Base-by-base conservation (phyloP, 2,888 invertebrate species). In the Spodoptera exigua region DNA sequence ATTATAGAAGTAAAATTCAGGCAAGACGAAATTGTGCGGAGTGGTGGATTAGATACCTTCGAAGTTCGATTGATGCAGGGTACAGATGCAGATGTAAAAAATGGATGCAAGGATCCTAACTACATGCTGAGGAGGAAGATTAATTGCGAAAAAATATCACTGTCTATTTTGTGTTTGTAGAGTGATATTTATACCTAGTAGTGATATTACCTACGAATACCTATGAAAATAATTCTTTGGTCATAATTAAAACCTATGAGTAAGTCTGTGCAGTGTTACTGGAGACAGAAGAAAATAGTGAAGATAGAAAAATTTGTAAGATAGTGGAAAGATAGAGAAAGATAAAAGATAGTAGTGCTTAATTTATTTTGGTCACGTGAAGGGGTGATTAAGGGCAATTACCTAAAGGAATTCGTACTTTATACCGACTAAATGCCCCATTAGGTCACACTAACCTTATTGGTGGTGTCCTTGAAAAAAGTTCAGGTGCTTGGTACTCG, bases 391-490 rank as follows among this genome's bases (percentile, higher is more conserved):
- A 12, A 47, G 46, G 63, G 36, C 36, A 46, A 58, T 39, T 47
- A 59, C 12, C 39, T 48, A 54, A 45, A 36, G 36, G 44, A 54
- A 45, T 45, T 61, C 37, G 17, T 34, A 49, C 27, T 27, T 27
- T 27, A 16, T 44, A 39, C 37, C 41, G 40, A 44, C 21, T 54
- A 18, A 18, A 48, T 48, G 48, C 55, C 61, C 53, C 37, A 14
- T 43, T 10, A 49, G 46, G 57, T 53, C 43, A 60, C 37, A 69
- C 69, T 69, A 71, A 69, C 69, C 68, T 71, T 74, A 70, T 40
- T 69, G 46, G 55, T 40, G 62, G 18, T 56, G 51, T 70, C 70
- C 74, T 70, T 73, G 27, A 51, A 73, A 68, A 68, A 54, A 74
- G 43, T 43, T 61, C 73, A 73, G 49, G 34, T 56, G 56, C 52